These are phyloP conservation scores for Istiophorus platypterus DNA, from an alignment of 2,113 vertebrate species.

Conservation along the genomic window DNA sequence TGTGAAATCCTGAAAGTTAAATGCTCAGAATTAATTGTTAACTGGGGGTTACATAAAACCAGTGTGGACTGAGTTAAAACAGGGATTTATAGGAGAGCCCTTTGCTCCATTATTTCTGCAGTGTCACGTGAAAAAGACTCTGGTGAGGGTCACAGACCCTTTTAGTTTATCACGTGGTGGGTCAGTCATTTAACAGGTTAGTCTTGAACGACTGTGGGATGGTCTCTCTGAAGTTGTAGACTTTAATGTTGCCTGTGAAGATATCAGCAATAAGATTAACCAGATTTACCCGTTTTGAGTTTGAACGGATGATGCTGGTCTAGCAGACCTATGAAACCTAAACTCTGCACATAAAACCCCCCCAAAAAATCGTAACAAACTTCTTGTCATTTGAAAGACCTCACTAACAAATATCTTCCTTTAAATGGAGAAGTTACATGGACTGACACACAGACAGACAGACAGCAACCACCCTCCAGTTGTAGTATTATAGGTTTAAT, in stretches of 20 bases:
- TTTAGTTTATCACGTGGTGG: rapidly evolving
- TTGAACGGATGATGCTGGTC: too few relatives aligned
- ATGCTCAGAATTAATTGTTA: slow-evolving; percentile 14
- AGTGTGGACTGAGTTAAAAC: background rate
- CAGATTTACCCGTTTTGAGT: too few relatives aligned
- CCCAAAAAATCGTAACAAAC: too few relatives aligned
- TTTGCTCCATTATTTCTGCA: background rate
- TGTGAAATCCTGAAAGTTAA: slow-evolving; percentile 14
- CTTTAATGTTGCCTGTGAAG: slow-evolving; percentile 84
- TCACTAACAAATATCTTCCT: too few relatives aligned
- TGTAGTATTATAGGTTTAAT: background rate
- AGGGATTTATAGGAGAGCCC: background rate
- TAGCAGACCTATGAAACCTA: too few relatives aligned
- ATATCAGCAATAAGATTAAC: slow-evolving; percentile 12
- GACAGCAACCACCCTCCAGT: too few relatives aligned
- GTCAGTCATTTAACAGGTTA: slow-evolving; percentile 79
- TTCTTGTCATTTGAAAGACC: too few relatives aligned
- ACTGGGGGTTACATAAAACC: slow-evolving; percentile 32
- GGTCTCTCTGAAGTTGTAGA: slow-evolving; percentile 93
- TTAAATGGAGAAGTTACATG: too few relatives aligned
- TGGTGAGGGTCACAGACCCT: background rate
- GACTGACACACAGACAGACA: too few relatives aligned
- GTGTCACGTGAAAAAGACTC: background rate
- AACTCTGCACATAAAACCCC: too few relatives aligned
- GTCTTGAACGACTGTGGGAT: slow-evolving; percentile 73